Conservation (phyloP, 2,888 invertebrate genomes). For the Athrips mouffetella region DNA sequence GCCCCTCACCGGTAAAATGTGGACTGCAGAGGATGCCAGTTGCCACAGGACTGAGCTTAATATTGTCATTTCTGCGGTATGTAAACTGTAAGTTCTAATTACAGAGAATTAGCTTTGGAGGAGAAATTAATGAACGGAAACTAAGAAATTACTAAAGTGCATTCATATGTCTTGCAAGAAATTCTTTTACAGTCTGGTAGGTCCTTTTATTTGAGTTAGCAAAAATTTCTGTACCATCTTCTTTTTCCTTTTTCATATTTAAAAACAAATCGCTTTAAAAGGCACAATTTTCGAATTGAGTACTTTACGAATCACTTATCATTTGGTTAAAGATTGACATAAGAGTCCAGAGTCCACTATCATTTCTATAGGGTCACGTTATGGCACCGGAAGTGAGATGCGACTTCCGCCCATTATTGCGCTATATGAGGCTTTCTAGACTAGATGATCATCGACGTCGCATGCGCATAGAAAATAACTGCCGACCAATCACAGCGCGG, state of each 20-base stretch:
- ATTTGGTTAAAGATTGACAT: background rate
- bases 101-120: background rate
- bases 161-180: no score
- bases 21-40: conserved; percentile 2
- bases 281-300: background rate
- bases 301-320: background rate
- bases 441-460: conserved; percentile 12
- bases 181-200: no score
- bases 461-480: conserved; percentile 3
- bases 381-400: conserved; percentile 21
- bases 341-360: background rate
- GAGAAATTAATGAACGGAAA: no score
- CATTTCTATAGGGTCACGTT: conserved; percentile 12
- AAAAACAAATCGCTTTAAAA: no score
- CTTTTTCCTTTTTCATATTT: no score
- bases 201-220: no score
- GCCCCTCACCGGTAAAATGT: background rate
- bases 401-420: conserved; percentile 27
- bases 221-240: no score
- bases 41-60: background rate
- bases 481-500: background rate
- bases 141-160: no score
- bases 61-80: background rate
- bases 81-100: background rate
- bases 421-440: conserved; percentile 18